Evolutionary conservation across 2,888 invertebrate species (phyloP).

Genomic region (Hirtodrosophila alboralis): DNA sequence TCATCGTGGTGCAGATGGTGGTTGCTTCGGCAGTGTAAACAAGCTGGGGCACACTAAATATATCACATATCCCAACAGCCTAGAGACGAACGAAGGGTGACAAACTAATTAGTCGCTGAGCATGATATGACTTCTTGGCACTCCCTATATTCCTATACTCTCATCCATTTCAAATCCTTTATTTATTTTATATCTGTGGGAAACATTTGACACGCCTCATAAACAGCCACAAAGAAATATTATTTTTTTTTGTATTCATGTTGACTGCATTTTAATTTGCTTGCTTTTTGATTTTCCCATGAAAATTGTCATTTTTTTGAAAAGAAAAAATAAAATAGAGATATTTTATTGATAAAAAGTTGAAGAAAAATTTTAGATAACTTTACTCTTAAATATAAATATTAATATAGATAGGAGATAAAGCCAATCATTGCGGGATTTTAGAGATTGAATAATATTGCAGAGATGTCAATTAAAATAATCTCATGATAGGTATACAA

Average conservation of each 20-base stretch:
- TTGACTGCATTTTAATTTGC: conserved; percentile 15
- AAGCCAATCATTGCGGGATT: too few relatives aligned
- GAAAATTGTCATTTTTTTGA: conserved; percentile 6
- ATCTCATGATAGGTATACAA: too few relatives aligned
- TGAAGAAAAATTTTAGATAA: too few relatives aligned
- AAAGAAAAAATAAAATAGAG: too few relatives aligned
- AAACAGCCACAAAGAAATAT: conserved; percentile 32
- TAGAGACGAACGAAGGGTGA: conserved; percentile 31
- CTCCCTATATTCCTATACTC: background rate
- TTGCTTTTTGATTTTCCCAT: conserved; percentile 46
- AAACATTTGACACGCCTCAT: conserved; percentile 47
- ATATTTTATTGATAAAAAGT: too few relatives aligned
- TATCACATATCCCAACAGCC: conserved; percentile 62
- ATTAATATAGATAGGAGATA: too few relatives aligned
- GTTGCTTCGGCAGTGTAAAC: conserved; percentile 50
- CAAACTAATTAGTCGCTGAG: conserved; percentile 54
- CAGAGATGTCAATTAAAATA: too few relatives aligned
- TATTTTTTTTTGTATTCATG: conserved; percentile 15
- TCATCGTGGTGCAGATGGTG: conserved; percentile 8
- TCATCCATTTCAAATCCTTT: conserved; percentile 1
- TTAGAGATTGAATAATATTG: too few relatives aligned
- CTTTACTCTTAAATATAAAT: too few relatives aligned
- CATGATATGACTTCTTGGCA: conserved; percentile 13
- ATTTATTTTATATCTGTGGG: conserved; percentile 42
- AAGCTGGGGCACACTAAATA: conserved; percentile 64